Evolutionary conservation across 2,888 invertebrate genomes (phyloP), one percentile per base, ranked within the genome.

Genomic region (Danaus chrysippus): DNA sequence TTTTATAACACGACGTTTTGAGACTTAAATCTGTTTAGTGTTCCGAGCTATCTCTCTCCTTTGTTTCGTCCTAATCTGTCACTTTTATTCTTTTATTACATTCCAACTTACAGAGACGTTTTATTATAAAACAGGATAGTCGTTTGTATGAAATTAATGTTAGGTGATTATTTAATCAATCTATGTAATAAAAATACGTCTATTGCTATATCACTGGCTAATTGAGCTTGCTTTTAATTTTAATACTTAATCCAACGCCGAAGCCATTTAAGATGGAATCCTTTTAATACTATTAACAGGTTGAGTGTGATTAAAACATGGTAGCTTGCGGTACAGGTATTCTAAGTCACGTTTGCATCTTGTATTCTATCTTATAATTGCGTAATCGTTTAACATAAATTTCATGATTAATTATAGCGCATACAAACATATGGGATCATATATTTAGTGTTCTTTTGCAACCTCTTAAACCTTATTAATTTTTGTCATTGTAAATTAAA

Each of bases 11-110:
- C 71, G 76, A 73, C 79, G 82, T 83, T 82, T 84, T 85, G 76
- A 82, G 80, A 74, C 76, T 66, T 90, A 89, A 90, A 90, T 89
- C 89, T 88, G 87, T 88, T 88, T 86, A 86, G 77, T 67, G 73
- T 83, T 82, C 83, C 83, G 82, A 72, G 76, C 77, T 84, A 86
- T 86, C 82, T 73, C 71, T 68, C 69, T 73, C 76, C 64, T 77
- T 83, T 80, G 79, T 79, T 76, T 81, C 78, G 76, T 75, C 78
- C 76, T 75, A 81, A 81, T 82, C 76, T 79, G 81, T 81, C 78
- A 72, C 71, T 74, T 71, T 74, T 76, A 68, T 71, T 72, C 63
- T 70, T 69, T 73, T 73, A 75, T 73, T 72, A 65, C 71, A 71
- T 71, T 70, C 60, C 68, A 65, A 70, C 58, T 70, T 68, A 70